Evolutionary conservation across 1,140 invertebrate genomes (phyloP), one percentile per base, ranked within the genome.

Genomic region (Eufriesea mexicana): DNA sequence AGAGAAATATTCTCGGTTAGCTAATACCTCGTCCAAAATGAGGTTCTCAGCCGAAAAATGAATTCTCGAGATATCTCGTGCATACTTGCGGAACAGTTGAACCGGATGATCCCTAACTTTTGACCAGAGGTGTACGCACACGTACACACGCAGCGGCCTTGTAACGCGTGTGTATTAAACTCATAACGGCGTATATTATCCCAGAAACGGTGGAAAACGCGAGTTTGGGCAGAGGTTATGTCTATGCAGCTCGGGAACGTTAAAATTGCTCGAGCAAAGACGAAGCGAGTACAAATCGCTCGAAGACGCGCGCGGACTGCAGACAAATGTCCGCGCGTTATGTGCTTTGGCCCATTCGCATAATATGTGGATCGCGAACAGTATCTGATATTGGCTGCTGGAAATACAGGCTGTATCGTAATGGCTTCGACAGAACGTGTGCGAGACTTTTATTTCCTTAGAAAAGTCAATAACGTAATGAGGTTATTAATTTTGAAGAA

Each of bases 161-260:
- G 55, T 55, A 57, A 57, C 57, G 25, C 35, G 16, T 66, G 71
- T 66, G 59, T 61, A 57, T 81, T 81, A 81, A 67, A 57, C 45
- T 81, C 61, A 55, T 57, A 75, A 81, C 72, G 14, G 14, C 71
- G 71, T n/a, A 47, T 55, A 66, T 75, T 75, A 75, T 81, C n/a
- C 20, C 10, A 42, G 42, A 67, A 81, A 75, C 57, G 42, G 51
- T 10, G 49, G 35, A 64, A 49, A 66, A 74, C 54, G 47, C 51
- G 23, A n/a, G 49, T n/a, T 51, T 54, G 64, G 16, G n/a, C 23
- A 16, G 25, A 20, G 12, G 57, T 16, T 10, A 73, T 23, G 47
- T 25, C 68, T 42, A 57, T 72, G 18, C 47, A 72, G 6, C 23
- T 23, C 23, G 6, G n/a, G 7, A 73, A 54, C 78, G 2, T 80